Evolutionary conservation across 2,113 vertebrate species (phyloP).

Genomic region (Rhadina sibilatrix): DNA sequence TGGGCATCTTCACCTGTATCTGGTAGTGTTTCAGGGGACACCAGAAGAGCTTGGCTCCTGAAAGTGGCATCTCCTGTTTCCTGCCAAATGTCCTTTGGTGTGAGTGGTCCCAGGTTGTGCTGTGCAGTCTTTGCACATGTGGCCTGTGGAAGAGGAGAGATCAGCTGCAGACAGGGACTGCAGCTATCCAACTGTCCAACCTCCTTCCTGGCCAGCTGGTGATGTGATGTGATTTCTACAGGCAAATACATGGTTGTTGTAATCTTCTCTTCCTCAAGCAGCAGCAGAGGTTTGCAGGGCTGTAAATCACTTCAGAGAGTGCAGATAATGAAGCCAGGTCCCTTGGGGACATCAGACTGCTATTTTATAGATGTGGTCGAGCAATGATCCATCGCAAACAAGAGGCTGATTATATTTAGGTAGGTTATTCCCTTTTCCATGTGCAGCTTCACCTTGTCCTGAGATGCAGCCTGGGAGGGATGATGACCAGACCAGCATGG

Average conservation of each 20-base stretch:
- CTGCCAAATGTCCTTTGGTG: neutral
- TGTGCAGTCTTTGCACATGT: neutral
- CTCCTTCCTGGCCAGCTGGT: neutral
- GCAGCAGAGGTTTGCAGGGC: neutral
- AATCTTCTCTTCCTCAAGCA: neutral
- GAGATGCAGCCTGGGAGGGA: neutral
- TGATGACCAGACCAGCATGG: neutral
- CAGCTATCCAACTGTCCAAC: neutral
- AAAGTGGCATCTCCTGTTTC: neutral
- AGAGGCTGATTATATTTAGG: neutral
- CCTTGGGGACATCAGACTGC: neutral
- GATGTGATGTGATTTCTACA: neutral
- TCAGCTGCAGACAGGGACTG: neutral
- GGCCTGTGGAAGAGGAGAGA: neutral
- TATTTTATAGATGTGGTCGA: neutral
- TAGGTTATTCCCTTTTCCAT: neutral
- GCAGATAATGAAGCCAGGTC: neutral
- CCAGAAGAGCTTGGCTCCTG: neutral
- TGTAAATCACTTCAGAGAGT: neutral
- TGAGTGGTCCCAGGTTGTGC: neutral
- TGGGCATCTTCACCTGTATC: neutral
- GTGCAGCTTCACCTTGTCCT: neutral
- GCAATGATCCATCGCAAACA: neutral
- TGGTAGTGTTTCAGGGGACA: neutral
- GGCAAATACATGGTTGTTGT: neutral